Conservation (phyloP, 2,797 vertebrate species). For the Clarias laeviceps region DNA sequence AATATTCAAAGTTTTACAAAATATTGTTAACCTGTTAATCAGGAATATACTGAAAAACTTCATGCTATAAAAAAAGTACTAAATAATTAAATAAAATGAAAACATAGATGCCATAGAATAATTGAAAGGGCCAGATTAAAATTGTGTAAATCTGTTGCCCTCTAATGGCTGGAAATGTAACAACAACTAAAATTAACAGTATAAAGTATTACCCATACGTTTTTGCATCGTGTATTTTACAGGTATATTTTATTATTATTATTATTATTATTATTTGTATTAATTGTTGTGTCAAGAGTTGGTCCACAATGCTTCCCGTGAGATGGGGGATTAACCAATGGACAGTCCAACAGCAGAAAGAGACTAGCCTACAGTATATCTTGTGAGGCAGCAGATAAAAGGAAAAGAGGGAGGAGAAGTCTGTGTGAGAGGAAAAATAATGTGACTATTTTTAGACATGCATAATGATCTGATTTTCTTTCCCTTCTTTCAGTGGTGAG, state of each 20-base stretch:
- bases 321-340: conserved; percentile 36
- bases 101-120: background rate
- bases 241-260: background rate
- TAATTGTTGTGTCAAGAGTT: conserved; percentile 1
- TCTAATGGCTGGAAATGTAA: background rate
- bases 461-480: conserved; percentile 47
- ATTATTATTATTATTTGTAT: background rate
- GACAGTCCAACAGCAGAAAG: conserved; percentile 27
- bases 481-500: conserved; percentile 12
- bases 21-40: background rate
- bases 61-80: background rate
- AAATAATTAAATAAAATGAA: background rate
- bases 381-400: conserved; percentile 46
- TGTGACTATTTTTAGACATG: conserved; percentile 50
- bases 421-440: conserved; percentile 29
- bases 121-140: background rate
- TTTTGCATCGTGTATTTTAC: background rate
- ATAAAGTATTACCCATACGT: background rate
- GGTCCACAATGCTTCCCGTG: background rate
- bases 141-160: conserved; percentile 15
- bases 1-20: background rate
- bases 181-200: background rate
- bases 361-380: conserved; percentile 27
- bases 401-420: conserved; percentile 24
- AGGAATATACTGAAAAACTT: background rate